These are phyloP conservation scores for Sarcophaga caerulescens DNA, from an alignment of 2,888 invertebrate species.

Conservation along the genomic window DNA sequence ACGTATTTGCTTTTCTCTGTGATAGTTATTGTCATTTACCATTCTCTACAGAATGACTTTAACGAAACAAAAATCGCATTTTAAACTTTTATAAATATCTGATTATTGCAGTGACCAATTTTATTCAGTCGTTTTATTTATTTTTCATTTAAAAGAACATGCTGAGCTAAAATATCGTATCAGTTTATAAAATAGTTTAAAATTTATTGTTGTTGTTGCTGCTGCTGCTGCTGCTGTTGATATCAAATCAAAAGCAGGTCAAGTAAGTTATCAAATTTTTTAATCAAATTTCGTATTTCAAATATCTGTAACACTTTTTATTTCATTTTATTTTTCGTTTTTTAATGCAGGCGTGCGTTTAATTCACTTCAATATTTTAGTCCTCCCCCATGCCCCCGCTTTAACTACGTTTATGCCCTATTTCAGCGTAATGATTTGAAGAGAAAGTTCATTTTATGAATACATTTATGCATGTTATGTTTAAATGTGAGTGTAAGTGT, in stretches of 20 bases:
- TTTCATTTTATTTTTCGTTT: slow-evolving; percentile 16
- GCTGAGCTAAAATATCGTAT: background rate
- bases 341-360: slow-evolving; percentile 7
- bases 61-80: background rate
- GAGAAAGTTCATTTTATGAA: slow-evolving; percentile 53
- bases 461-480: slow-evolving; percentile 25
- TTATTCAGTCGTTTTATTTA: background rate
- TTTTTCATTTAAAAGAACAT: background rate
- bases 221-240: background rate
- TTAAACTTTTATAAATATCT: background rate
- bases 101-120: background rate
- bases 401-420: background rate
- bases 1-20: background rate
- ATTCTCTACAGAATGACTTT: background rate
- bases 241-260: slow-evolving; percentile 30
- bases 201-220: background rate
- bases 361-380: background rate
- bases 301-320: slow-evolving; percentile 14
- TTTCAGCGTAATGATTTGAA: background rate
- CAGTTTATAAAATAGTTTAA: background rate
- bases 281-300: slow-evolving; percentile 32
- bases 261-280: slow-evolving; percentile 51
- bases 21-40: background rate
- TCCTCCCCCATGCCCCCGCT: background rate
- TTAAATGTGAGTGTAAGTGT: slow-evolving; percentile 16